Base-by-base conservation (phyloP, 2,113 vertebrate genomes). In the Plestiodon gilberti region DNA sequence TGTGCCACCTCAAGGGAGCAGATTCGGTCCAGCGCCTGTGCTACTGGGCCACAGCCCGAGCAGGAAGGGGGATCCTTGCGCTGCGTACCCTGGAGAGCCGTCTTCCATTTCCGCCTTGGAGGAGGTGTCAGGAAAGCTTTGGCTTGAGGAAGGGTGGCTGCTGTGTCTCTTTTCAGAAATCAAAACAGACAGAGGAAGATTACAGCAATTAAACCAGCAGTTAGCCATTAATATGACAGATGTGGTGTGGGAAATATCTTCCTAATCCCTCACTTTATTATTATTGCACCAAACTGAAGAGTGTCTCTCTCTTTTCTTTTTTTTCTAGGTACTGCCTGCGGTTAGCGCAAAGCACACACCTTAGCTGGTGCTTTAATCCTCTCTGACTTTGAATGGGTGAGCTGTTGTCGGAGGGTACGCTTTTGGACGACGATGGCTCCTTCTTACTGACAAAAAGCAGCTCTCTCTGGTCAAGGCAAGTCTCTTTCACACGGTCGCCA, bases 211-310 rank as follows among this genome's bases (percentile, higher is more conserved):
- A 81, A 86, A 86, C 78, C 77, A 52, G 57, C 78, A 73, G 78
- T 81, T 81, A 64, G 85, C 85, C 85, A 74, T 86, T 81, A 73
- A 64, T 73, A 57, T 79, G 85, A 86, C 78, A 86, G 85, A 86
- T 81, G 85, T 74, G 85, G 78, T 81, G 70, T 81, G 64, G 33
- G 64, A 86, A 81, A 81, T 86, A 81, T 74, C 85, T 86, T 38
- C 78, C 78, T 86, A 86, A 86, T 86, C 85, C 78, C 23, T 11
- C 20, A 14, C 78, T 81, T 86, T 81, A 74, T 81, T 48, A 81
- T 86, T 74, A 81, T 81, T 73, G 78, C 70, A 23, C 85, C 69
- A 71, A 52, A 65, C 40, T 48, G 25, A 71, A 79, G 76, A 71
- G 11, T 25, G 14, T 35, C 69, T 86, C 69, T 80, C 43, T 70